Base-by-base conservation (phyloP, 2,888 invertebrate species). In the Nysson spinosus region DNA sequence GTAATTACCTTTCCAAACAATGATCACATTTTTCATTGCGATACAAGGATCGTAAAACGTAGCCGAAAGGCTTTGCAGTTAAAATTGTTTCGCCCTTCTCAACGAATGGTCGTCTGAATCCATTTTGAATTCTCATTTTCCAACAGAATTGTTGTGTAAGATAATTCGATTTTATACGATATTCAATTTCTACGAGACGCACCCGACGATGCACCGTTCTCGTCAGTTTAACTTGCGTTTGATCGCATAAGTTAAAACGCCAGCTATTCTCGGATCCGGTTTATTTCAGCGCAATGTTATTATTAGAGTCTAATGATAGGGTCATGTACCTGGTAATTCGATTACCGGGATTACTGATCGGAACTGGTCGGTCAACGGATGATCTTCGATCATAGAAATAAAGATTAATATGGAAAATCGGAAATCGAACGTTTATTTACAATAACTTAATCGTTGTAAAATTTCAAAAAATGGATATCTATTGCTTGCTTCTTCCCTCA, bases 351-450 rank as follows among this genome's bases (percentile, higher is more conserved):
- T n/a, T n/a, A n/a, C n/a, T n/a, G n/a, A n/a, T n/a, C n/a, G n/a
- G n/a, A n/a, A n/a, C n/a, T n/a, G n/a, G n/a, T n/a, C n/a, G n/a
- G n/a, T n/a, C n/a, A n/a, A n/a, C n/a, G n/a, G n/a, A n/a, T n/a
- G n/a, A n/a, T n/a, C n/a, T n/a, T 42, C 3, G 28, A 51, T 46
- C 30, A 24, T 14, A 42, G 34, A 35, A 51, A 63, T 50, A 57
- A 52, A 17, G 28, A 17, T 26, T 11, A 47, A 22, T 20, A 24
- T 55, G n/a, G 34, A 55, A 67, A 51, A 55, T 60, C 17, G 58
- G 52, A 56, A 68, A 70, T 50, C 60, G 56, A 60, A 66, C 57
- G 58, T 62, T 75, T 77, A 76, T 77, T 77, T 77, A 75, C 77
- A 76, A 63, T 72, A 54, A 70, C 57, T 74, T 74, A 68, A 49